phyloP scores from a whole-genome alignment of 2,113 vertebrate species.

The Oreochromis spilurus region DNA sequence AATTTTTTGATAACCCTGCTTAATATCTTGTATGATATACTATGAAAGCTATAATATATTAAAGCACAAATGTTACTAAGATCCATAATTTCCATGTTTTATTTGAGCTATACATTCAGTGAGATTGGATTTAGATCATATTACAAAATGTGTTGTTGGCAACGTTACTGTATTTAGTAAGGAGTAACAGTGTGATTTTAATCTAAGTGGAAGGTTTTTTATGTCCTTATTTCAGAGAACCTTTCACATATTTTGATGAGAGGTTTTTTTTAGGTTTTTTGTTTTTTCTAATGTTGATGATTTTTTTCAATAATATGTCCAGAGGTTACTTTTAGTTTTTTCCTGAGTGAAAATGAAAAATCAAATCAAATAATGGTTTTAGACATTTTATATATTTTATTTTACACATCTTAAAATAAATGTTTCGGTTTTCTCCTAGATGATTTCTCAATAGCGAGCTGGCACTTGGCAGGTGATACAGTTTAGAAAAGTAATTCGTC shows the following conservation, averaged over 20 bases:
- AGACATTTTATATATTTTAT: neutral
- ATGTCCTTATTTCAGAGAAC: neutral
- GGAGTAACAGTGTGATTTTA: neutral
- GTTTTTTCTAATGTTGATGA: neutral
- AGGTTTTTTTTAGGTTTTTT: rapidly evolving
- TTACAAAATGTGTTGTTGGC: neutral
- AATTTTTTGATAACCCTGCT: rapidly evolving
- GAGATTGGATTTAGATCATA: neutral
- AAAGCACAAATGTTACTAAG: neutral
- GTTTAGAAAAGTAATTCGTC: neutral
- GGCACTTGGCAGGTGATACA: neutral
- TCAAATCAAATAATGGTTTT: rapidly evolving
- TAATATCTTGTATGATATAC: neutral
- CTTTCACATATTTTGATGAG: neutral
- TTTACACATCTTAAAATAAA: neutral
- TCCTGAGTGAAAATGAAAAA: neutral
- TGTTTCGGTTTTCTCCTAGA: neutral
- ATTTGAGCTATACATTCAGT: neutral
- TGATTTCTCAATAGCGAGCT: neutral
- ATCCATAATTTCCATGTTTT: neutral
- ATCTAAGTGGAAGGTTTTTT: neutral
- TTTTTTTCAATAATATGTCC: neutral
- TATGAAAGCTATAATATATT: neutral
- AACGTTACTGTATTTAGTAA: neutral
- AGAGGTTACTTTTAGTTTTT: neutral